Evolutionary conservation across 1,140 invertebrate species (phyloP).

Genomic region (Drosophila kohkoa): DNA sequence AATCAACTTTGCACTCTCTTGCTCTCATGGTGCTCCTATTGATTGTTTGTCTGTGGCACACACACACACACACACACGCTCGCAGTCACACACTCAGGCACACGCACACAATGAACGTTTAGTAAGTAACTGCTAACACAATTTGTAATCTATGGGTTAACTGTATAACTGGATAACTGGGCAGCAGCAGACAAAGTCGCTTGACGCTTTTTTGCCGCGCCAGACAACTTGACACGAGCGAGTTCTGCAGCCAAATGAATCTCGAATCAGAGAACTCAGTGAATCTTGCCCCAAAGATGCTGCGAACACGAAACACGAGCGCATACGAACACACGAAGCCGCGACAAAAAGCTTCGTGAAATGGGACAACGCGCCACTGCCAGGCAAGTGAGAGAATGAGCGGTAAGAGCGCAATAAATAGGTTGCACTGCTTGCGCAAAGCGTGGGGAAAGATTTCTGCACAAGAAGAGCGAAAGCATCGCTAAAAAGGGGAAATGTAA

Average conservation of each 20-base stretch:
- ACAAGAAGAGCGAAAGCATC: constrained; percentile 12
- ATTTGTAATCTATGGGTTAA: constrained; percentile 50
- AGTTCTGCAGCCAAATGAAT: constrained; percentile 84
- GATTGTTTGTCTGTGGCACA: constrained; percentile 44
- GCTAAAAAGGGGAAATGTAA: constrained; percentile 70
- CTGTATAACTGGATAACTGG: constrained; percentile 45
- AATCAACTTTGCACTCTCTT: constrained; percentile 6
- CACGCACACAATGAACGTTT: constrained; percentile 18
- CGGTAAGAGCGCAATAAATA: constrained; percentile 2
- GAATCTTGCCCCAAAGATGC: constrained; percentile 66
- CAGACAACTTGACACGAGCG: constrained; percentile 78
- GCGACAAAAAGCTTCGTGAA: constrained; percentile 34
- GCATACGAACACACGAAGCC: constrained; percentile 9
- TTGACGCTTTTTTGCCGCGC: constrained; percentile 35
- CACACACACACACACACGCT: constrained; percentile 19
- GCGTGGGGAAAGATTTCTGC: constrained; percentile 25
- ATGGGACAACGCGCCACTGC: constrained; percentile 29
- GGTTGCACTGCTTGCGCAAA: constrained; percentile 21
- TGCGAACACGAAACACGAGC: constrained; percentile 46
- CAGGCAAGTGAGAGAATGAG: not conserved
- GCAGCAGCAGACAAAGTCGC: not conserved
- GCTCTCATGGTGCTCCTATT: constrained; percentile 16
- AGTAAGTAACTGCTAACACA: constrained; percentile 56
- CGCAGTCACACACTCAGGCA: constrained; percentile 18
- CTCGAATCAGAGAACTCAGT: constrained; percentile 35